These are phyloP conservation scores for Trogon surrucura DNA, from an alignment of 2,113 vertebrate genomes.

Conservation along the genomic window DNA sequence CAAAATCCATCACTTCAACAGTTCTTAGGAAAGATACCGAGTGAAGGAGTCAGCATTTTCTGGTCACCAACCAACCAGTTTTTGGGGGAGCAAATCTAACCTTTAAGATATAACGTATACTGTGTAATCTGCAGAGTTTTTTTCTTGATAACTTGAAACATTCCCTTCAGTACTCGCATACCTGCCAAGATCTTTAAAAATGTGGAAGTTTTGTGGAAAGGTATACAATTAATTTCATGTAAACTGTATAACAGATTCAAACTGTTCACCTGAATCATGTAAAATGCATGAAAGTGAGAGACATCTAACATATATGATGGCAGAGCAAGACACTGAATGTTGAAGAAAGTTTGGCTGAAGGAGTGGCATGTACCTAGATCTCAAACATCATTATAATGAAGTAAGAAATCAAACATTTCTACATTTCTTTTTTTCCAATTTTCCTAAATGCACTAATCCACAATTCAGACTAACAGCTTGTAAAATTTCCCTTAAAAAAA, in stretches of 20 bases:
- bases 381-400: not conserved
- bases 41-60: not conserved
- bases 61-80: not conserved
- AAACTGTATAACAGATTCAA: not conserved
- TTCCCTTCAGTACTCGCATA: not conserved
- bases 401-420: not conserved
- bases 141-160: not conserved
- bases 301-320: not conserved
- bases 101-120: not conserved
- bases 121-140: not conserved
- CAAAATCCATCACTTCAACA: not conserved
- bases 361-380: not conserved
- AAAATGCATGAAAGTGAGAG: not conserved
- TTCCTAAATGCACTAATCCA: constrained; percentile 9
- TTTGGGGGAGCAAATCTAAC: not conserved
- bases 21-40: not conserved
- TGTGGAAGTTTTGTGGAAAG: not conserved
- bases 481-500: constrained; percentile 42
- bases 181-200: not conserved
- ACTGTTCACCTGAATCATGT: not conserved
- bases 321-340: not conserved
- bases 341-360: not conserved
- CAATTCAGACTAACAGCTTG: constrained; percentile 10
- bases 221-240: not conserved
- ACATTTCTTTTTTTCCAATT: not conserved